Evolutionary conservation across 2,888 invertebrate genomes (phyloP).

Genomic region (Acrobasis consociella): DNA sequence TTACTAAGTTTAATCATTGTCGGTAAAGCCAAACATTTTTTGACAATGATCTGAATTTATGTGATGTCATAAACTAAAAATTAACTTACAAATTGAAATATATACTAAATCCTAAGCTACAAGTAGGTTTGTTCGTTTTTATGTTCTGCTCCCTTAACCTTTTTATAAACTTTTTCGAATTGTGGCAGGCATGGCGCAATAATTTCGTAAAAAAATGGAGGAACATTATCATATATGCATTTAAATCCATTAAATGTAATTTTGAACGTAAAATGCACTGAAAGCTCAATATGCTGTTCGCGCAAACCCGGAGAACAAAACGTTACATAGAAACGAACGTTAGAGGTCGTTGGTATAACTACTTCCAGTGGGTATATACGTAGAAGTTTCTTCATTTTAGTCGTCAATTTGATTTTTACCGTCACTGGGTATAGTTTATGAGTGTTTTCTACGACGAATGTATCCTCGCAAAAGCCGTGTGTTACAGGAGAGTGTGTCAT

Average conservation of each 20-base stretch:
- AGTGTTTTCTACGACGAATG: slow-evolving; percentile 53
- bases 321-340: slow-evolving; percentile 45
- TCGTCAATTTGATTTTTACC: slow-evolving; percentile 57
- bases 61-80: too few species aligned
- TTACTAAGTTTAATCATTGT: too few species aligned
- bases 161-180: slow-evolving; percentile 50
- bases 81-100: too few species aligned
- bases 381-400: slow-evolving; percentile 61
- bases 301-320: slow-evolving; percentile 49
- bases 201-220: slow-evolving; percentile 65
- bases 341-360: slow-evolving; percentile 43
- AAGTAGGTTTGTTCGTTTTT: too few species aligned
- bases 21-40: too few species aligned
- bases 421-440: slow-evolving; percentile 52
- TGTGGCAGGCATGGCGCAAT: slow-evolving; percentile 57
- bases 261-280: slow-evolving; percentile 64
- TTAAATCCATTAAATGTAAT: slow-evolving; percentile 52
- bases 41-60: too few species aligned
- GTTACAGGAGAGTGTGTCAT: slow-evolving; percentile 54
- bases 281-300: slow-evolving; percentile 40
- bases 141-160: slow-evolving; percentile 7
- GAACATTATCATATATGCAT: slow-evolving; percentile 52
- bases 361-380: slow-evolving; percentile 53
- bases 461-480: slow-evolving; percentile 58
- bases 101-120: too few species aligned